Evolutionary conservation across 2,888 invertebrate genomes (phyloP).

Genomic region (Cosmorhoe ocellata): DNA sequence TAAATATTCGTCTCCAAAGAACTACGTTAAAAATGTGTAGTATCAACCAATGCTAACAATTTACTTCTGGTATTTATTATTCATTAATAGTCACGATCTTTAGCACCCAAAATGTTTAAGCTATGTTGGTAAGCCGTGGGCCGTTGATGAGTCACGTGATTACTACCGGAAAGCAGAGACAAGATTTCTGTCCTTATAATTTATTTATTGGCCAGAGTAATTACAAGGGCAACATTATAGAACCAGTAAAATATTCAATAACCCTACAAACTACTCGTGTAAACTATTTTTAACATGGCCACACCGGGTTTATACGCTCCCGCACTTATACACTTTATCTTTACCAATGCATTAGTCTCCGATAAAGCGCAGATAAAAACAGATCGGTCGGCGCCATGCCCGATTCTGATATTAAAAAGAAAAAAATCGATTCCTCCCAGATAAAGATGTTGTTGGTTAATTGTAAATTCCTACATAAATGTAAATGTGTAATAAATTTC

Average conservation of each 20-base stretch:
- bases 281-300: constrained; percentile 81
- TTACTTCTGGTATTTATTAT: too few species aligned
- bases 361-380: constrained; percentile 78
- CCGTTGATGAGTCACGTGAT: too few species aligned
- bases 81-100: too few species aligned
- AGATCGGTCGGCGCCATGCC: constrained; percentile 79
- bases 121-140: too few species aligned
- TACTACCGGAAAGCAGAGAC: too few species aligned
- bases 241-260: constrained; percentile 40
- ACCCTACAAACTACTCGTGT: constrained; percentile 73
- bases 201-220: not conserved
- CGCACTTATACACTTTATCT: constrained; percentile 78
- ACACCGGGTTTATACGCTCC: constrained; percentile 79
- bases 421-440: constrained; percentile 70
- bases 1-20: too few species aligned
- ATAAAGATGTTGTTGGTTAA: constrained; percentile 78
- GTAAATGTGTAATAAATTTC: constrained; percentile 55
- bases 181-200: too few species aligned
- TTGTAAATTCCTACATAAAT: constrained; percentile 72
- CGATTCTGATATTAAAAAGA: constrained; percentile 76
- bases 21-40: too few species aligned
- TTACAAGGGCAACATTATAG: constrained; percentile 10
- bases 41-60: too few species aligned
- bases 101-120: too few species aligned
- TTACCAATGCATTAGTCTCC: constrained; percentile 78